Base-by-base conservation (phyloP, 2,797 vertebrate species). In the Lepus oiostolus region DNA sequence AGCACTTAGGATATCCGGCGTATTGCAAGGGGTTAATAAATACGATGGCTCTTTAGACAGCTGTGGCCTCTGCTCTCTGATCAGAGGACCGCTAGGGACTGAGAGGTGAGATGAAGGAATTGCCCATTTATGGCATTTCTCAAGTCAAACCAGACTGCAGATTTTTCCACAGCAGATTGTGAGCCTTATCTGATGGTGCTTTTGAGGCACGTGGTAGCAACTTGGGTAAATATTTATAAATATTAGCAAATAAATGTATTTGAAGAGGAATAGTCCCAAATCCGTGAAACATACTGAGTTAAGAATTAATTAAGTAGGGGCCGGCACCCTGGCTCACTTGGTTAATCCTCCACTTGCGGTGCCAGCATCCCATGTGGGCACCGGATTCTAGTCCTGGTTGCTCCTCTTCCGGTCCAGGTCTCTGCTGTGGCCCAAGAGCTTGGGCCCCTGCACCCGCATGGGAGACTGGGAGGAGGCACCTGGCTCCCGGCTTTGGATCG, bases 221-320 rank as follows among this genome's bases (percentile, higher is more conserved):
- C 79, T 35, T 75, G 35, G 38, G 63, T 77, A 95, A 97, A 95
- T 95, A 92, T 88, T 95, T 95, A 60, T 71, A 89, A 65, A 88
- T 1, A 28, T 74, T 70, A 75, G 70, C 85, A 95, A 94, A 94
- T 65, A 67, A 32, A 21, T 32, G 60, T 42, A 42, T 84, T 26
- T n/a, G 71, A 79, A 79, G 71, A 93, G 89, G 75, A 68, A 42
- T 71, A 14, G 17, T 75, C 88, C 30, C 2, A 17, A 72, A 68
- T 79, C 62, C 67, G 3, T 38, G 74, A 47, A 38, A 30, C 9
- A 2, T 28, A 52, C 22, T 38, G 85, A 80, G n/a, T 58, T 75
- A 60, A 88, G 92, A 76, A 52, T 32, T 67, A 54, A 42, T 84
- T 68, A 65, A 63, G 68, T 42, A 42, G 42, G 42, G 42, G 42